Evolutionary conservation across 2,113 vertebrate species (phyloP), one percentile per base, ranked within the genome.

Genomic region (Sialia sialis): DNA sequence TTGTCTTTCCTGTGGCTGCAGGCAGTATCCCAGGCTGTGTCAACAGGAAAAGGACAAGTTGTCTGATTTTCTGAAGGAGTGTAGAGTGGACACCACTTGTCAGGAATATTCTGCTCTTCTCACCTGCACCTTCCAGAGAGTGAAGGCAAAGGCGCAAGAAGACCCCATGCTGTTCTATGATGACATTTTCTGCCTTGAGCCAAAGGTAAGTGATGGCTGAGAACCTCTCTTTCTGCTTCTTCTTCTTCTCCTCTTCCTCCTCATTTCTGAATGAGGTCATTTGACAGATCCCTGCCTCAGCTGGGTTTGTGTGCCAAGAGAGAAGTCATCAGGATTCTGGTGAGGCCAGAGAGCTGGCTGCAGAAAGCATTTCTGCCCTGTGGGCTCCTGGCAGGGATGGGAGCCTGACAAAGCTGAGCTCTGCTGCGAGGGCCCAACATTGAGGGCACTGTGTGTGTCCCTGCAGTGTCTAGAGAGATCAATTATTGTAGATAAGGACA

Each of bases 131-230:
- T 97, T 98, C 63, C 96, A 97, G 87, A 97, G 98, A 14, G 83
- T 82, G 48, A 94, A 94, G 30, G 90, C 60, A 10, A 96, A 91
- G 67, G 91, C 97, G 30, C 90, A 64, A 63, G 87, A 52, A 69
- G 96, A 98, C 20, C 51, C 46, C 44, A 94, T 97, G 96, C 82
- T 98, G 44, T 96, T 98, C 82, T 84, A 93, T 4, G 59, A 96
- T 49, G 87, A 91, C 17, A 52, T 98, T 86, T 98, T 99, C 84
- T 96, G 86, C 4, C 34, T 99, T 17, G 97, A 98, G 54, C 98
- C 98, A 1, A 84, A 96, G 98, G 98, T 99, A 94, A 97, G 97
- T 29, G 18, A 14, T 23, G 44, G 32, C 52, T n/a, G 39, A 76
- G 72, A 64, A 62, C 32, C 5, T 39, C 6, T 21, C 16, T 74